phyloP scores from a whole-genome alignment of 2,888 invertebrate genomes.

The Oxycera nigricornis region DNA sequence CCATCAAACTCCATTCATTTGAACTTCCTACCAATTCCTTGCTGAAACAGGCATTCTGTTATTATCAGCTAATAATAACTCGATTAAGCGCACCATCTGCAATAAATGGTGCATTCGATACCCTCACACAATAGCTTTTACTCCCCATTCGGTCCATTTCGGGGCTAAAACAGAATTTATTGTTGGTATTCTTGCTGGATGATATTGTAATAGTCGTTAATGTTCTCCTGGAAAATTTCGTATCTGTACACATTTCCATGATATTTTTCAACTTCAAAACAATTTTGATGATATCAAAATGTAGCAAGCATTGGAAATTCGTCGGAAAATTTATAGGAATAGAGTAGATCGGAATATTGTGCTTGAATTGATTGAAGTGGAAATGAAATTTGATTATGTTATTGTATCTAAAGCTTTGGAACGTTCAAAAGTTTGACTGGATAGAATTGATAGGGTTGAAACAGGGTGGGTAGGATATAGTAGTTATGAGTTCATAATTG shows the following conservation, averaged over 20 bases:
- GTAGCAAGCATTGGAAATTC: no score
- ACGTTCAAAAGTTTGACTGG: neutral
- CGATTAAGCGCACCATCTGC: conserved; percentile 35
- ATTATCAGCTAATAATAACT: conserved; percentile 39
- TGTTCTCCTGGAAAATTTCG: neutral
- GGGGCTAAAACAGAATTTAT: neutral
- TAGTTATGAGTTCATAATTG: neutral
- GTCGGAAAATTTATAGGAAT: no score
- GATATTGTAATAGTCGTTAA: neutral
- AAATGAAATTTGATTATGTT: neutral
- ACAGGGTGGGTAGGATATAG: neutral
- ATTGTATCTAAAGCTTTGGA: neutral
- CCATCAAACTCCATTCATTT: no score
- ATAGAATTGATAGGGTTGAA: neutral
- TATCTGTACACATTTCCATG: neutral
- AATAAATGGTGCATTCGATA: conserved; percentile 17
- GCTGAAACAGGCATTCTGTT: no score
- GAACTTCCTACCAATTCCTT: no score
- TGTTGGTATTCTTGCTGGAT: neutral
- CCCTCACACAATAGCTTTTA: neutral
- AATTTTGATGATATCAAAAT: neutral
- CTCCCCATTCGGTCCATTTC: neutral
- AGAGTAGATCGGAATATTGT: no score
- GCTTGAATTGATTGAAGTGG: neutral
- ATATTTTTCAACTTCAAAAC: neutral